Base-by-base conservation (phyloP, 64 coral and sea anemone genomes). In the Stylophora pistillata region DNA sequence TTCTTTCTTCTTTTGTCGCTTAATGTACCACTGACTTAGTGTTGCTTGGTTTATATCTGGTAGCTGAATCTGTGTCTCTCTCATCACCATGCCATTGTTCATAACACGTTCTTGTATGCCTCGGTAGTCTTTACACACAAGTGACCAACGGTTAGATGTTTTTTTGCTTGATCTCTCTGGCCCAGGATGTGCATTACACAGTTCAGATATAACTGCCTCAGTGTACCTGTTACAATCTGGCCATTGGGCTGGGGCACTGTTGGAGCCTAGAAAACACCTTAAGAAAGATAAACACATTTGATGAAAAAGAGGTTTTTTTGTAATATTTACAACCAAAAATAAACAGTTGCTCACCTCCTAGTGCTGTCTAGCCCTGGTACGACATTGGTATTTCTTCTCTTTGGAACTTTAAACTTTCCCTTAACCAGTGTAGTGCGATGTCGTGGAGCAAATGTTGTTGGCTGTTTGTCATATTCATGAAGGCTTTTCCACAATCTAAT, bases 221-320 rank as follows among this genome's bases (percentile, higher is more conserved):
- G 92, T 69, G n/a, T 92, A 98, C 0, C 92, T 26, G 14, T 98
- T 89, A 34, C 78, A 82, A 54, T 86, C 74, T 15, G 90, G 87
- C 66, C 80, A 79, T 53, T 86, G 78, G 4, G 86, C 96, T 21
- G 92, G 89, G 10, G 89, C 87, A 78, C 80, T 55, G 20, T 85
- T 76, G 32, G 13, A 1, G 5, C 89, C 95, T 5, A 88, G 2
- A 32, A 98, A 98, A 81, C 70, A 88, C 37, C 71, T 89, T 10
- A 30, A 32, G 5, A 15, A 72, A 79, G 78, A 11, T 70, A 74
- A n/a, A 74, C 13, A 15, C n/a, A 41, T 21, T 16, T 30, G 0
- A 75, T 41, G 31, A n/a, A 2, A 56, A 41, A 52, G 3, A n/a
- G n/a, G 2, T 14, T 74, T 59, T 26, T 5, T 76, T 74, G 26